phyloP scores from a whole-genome alignment of 2,113 vertebrate genomes.

The Leptosomus discolor region DNA sequence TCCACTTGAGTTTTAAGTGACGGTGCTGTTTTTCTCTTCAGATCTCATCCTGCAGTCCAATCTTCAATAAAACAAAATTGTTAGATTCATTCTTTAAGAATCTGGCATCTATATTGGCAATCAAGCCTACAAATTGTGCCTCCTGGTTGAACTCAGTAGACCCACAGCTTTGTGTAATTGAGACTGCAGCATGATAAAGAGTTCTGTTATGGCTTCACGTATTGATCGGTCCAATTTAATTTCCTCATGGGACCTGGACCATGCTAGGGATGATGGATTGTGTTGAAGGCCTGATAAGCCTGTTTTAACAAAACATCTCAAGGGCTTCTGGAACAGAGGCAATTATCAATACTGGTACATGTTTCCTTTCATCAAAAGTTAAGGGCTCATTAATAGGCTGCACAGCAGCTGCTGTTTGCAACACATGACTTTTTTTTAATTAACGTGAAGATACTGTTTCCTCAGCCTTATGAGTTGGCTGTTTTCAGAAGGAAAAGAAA shows the following conservation, averaged over 20 bases:
- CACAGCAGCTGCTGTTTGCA: background rate
- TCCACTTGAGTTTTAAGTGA: background rate
- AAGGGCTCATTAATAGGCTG: background rate
- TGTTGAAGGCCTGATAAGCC: background rate
- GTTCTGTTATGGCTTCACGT: background rate
- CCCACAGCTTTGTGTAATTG: background rate
- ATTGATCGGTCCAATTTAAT: slow-evolving; percentile 23
- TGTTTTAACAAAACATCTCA: slow-evolving; percentile 16
- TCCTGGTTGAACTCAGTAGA: slow-evolving; percentile 6
- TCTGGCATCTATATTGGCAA: background rate
- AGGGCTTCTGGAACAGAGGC: background rate
- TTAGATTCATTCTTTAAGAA: background rate
- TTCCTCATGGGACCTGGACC: background rate
- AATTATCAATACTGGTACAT: slow-evolving; percentile 5
- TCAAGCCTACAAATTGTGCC: slow-evolving; percentile 16
- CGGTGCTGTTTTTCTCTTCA: background rate
- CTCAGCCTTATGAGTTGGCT: background rate
- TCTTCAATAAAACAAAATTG: background rate
- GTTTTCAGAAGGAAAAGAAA: background rate
- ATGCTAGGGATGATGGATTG: background rate
- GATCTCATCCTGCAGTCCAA: background rate
- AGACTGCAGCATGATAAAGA: background rate
- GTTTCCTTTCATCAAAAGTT: slow-evolving; percentile 4
- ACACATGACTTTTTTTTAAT: background rate
- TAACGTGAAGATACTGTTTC: background rate